Conservation (phyloP, 2,888 invertebrate genomes). For the Aricia artaxerxes region DNA sequence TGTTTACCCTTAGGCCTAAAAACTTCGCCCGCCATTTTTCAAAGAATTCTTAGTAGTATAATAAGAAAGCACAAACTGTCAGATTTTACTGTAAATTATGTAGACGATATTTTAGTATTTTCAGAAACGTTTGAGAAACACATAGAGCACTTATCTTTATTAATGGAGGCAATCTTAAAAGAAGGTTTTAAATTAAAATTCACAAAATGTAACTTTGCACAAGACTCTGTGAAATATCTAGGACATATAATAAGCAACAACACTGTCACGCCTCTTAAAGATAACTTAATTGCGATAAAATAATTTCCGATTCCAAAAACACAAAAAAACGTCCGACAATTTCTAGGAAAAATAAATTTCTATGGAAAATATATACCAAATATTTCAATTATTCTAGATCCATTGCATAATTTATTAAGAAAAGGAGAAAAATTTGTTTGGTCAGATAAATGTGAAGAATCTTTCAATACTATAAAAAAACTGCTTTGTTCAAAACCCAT, state of each 20-base stretch:
- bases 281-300: constrained; percentile 43
- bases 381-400: constrained; percentile 39
- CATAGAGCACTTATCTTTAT: too few species aligned
- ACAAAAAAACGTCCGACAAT: constrained; percentile 37
- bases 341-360: constrained; percentile 36
- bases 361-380: constrained; percentile 37
- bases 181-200: too few species aligned
- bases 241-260: constrained; percentile 42
- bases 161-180: too few species aligned
- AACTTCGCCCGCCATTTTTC: constrained; percentile 54
- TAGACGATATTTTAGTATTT: too few species aligned
- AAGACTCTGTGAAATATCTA: too few species aligned
- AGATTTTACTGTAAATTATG: too few species aligned
- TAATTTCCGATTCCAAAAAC: constrained; percentile 39
- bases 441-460: constrained; percentile 37
- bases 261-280: constrained; percentile 39
- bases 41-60: constrained; percentile 49
- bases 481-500: constrained; percentile 38
- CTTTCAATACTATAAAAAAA: constrained; percentile 34
- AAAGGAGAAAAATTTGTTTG: constrained; percentile 39
- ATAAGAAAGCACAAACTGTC: constrained; percentile 33
- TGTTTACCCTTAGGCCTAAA: constrained; percentile 55
- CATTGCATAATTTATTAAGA: constrained; percentile 43
- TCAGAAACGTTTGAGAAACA: too few species aligned
- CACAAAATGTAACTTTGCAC: too few species aligned